Evolutionary conservation across 1,140 invertebrate species (phyloP).

Genomic region (Arion vulgaris): DNA sequence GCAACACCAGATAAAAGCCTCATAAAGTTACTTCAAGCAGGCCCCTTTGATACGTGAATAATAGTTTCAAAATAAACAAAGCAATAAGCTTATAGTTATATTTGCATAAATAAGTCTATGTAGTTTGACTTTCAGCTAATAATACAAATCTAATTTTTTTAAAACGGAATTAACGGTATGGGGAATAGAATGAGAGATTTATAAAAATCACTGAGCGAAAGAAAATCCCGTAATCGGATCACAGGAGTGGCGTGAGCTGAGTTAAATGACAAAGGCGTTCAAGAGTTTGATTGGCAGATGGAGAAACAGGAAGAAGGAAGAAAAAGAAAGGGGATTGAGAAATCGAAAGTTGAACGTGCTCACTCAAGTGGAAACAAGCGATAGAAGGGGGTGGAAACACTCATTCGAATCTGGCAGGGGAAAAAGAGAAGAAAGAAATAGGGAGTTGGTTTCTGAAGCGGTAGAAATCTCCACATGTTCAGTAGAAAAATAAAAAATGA

Average conservation of each 20-base stretch:
- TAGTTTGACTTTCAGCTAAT: not conserved
- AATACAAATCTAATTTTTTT: not conserved
- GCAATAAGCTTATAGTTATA: not conserved
- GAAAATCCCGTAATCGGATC: not conserved
- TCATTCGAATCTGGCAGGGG: not conserved
- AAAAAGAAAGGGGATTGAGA: not conserved
- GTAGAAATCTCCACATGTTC: no score
- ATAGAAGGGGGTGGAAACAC: not conserved
- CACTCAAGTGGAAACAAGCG: not conserved
- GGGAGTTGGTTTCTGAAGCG: not conserved
- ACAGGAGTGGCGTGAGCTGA: not conserved
- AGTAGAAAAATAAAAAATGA: no score
- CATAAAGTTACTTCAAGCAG: no score
- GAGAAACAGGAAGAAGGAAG: not conserved
- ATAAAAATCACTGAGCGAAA: not conserved
- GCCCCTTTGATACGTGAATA: not conserved
- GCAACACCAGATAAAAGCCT: no score
- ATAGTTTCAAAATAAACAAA: not conserved
- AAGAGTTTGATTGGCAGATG: not conserved
- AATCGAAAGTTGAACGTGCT: slow-evolving; percentile 1
- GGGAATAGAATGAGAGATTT: not conserved
- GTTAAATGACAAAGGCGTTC: not conserved
- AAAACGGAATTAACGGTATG: not conserved
- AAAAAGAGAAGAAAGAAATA: not conserved
- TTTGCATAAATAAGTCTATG: not conserved